Base-by-base conservation (phyloP, 2,113 vertebrate genomes). In the Aramus guarauna region DNA sequence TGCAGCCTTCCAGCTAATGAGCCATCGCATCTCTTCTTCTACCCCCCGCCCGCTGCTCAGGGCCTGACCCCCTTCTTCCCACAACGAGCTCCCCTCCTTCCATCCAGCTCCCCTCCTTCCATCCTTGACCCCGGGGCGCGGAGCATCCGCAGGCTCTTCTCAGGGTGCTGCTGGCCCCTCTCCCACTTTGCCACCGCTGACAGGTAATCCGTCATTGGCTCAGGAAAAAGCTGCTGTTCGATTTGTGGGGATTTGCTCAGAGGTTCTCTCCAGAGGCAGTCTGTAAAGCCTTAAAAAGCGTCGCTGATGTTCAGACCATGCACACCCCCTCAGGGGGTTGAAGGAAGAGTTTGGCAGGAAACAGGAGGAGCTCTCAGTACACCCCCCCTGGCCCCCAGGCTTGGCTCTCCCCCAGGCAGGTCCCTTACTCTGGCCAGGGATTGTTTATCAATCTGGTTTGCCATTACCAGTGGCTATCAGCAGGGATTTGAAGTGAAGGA, bases 161-260 rank as follows among this genome's bases (percentile, higher is more conserved):
- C 11, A 4, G 19, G 62, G 15, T 3, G 56, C 29, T 4, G 8
- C 0, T 2, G 34, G 34, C 14, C 55, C 71, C 14, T 41, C 22
- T 9, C 34, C 30, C 9, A 0, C 8, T 2, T 5, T 2, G 0
- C 37, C 9, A 12, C 11, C 5, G 0, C 1, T 5, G 32, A 12
- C 3, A 1, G 52, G 3, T 4, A 4, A 39, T 2, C 9, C 0
- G 24, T 0, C 22, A 26, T 11, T 27, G 6, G 12, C 32, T 41
- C 15, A 9, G 26, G 47, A 50, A 26, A 66, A 58, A 41, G 34
- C 41, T 37, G 14, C 52, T 2, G 4, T 9, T 45, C 2, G 20
- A 30, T 5, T 18, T 2, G 11, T 0, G 21, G 11, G 29, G 53
- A 9, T 23, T 30, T 13, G 20, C 64, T 34, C 21, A 5, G 45